Conservation (phyloP, 2,113 vertebrate genomes). For the Rafetus swinhoei region DNA sequence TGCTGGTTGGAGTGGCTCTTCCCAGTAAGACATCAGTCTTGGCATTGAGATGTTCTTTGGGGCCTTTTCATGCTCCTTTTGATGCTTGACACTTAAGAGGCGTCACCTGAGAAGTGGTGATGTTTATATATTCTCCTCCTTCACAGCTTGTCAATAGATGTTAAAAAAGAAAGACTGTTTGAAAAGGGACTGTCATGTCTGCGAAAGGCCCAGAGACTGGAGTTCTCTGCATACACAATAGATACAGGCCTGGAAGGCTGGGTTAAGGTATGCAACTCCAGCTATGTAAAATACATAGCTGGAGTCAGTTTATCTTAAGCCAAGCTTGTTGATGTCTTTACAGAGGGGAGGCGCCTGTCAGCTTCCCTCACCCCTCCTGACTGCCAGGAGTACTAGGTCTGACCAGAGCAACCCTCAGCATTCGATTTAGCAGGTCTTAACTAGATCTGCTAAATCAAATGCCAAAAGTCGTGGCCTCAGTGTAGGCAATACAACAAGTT, state of each 20-base stretch:
- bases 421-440: no score
- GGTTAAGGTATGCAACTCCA: no score
- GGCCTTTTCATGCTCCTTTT: not conserved
- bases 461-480: no score
- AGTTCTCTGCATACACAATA: not conserved
- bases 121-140: not conserved
- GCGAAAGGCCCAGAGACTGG: not conserved
- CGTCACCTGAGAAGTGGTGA: constrained; percentile 2
- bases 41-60: not conserved
- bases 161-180: not conserved
- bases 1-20: not conserved
- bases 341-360: no score
- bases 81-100: not conserved
- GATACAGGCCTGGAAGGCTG: not conserved
- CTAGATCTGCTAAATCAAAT: no score
- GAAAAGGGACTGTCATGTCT: not conserved
- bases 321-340: no score
- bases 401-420: no score
- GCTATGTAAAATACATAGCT: no score
- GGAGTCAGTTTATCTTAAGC: no score
- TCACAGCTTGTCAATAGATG: constrained; percentile 1
- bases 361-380: no score
- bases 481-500: fast-evolving
- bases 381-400: no score
- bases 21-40: not conserved